These are phyloP conservation scores for Irena cyanogastra DNA, from an alignment of 2,113 vertebrate genomes.

Conservation along the genomic window DNA sequence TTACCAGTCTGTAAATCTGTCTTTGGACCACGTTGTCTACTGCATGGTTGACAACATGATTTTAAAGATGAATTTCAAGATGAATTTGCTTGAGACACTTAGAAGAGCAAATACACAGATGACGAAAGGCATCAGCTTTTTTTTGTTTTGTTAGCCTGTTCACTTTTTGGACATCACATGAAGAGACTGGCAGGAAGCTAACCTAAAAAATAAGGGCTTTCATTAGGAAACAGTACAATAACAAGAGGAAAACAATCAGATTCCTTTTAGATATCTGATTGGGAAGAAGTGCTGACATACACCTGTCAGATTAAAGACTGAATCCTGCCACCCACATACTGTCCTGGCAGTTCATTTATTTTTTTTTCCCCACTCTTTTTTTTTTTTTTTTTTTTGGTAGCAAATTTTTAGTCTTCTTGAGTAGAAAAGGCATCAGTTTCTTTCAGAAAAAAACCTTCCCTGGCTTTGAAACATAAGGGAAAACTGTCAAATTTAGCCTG, in stretches of 20 bases:
- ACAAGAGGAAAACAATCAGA: not conserved
- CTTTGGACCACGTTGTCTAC: not conserved
- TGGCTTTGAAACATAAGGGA: slow-evolving; percentile 5
- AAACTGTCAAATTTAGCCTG: not conserved
- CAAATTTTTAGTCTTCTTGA: not conserved
- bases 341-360: not conserved
- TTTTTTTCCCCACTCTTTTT: not conserved
- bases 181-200: not conserved
- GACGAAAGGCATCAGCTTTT: not conserved
- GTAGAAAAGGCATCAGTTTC: not conserved
- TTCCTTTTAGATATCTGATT: not conserved
- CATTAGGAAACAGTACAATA: not conserved
- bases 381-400: not conserved
- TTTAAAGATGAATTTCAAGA: not conserved
- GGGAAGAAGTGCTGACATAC: not conserved
- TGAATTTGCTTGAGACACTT: not conserved
- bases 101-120: not conserved
- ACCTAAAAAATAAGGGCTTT: not conserved
- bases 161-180: not conserved
- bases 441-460: not conserved
- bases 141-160: not conserved
- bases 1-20: slow-evolving; percentile 16
- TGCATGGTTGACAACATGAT: not conserved
- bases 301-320: not conserved
- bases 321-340: not conserved